phyloP scores from a whole-genome alignment of 2,888 invertebrate species.

The Lepidochrysops patricia region DNA sequence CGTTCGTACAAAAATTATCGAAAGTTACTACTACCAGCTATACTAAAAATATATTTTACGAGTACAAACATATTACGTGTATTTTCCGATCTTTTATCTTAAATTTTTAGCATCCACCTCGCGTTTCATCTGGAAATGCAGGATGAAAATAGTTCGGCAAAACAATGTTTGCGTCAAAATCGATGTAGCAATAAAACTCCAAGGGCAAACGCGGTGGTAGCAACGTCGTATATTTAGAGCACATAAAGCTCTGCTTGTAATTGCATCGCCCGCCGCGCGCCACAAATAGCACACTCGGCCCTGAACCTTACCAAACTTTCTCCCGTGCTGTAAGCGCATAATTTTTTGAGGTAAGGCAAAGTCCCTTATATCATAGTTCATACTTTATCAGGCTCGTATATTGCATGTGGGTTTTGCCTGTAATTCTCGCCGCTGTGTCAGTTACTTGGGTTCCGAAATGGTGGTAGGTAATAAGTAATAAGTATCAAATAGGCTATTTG shows the following conservation, averaged over 20 bases:
- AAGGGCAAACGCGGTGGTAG: background rate
- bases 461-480: no score
- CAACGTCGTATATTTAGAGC: conserved; percentile 52
- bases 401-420: no score
- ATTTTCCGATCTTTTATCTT: background rate
- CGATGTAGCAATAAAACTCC: conserved; percentile 2
- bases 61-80: no score
- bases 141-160: conserved; percentile 6
- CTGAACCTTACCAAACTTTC: conserved; percentile 71
- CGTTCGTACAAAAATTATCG: conserved; percentile 21
- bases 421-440: no score
- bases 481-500: no score
- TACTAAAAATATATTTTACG: no score
- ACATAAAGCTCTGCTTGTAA: conserved; percentile 68
- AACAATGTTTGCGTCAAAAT: conserved; percentile 3
- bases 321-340: conserved; percentile 26
- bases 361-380: background rate
- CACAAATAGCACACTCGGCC: conserved; percentile 66
- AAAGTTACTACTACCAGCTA: no score
- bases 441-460: no score
- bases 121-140: background rate
- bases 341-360: background rate
- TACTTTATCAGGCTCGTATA: no score
- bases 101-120: background rate
- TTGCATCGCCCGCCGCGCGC: conserved; percentile 68